These are phyloP conservation scores for Tetramorium bicarinatum DNA, from an alignment of 2,888 invertebrate genomes.

Conservation along the genomic window DNA sequence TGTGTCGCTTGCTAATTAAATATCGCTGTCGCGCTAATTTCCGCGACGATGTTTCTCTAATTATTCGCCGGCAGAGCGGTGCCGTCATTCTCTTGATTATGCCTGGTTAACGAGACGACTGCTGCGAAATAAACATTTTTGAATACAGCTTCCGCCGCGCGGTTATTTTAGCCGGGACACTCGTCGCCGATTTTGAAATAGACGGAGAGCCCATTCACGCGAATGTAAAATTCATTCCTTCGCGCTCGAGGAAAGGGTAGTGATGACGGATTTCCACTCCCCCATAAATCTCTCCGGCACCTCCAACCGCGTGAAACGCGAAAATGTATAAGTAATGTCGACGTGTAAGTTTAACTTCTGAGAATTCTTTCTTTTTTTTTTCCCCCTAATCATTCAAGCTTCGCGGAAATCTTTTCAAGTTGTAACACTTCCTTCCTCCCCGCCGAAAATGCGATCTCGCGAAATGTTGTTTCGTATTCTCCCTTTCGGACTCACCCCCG, in stretches of 20 bases:
- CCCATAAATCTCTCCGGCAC: not conserved
- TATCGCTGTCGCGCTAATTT: slow-evolving; percentile 44
- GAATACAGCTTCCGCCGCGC: not conserved
- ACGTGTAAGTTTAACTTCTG: slow-evolving; percentile 10
- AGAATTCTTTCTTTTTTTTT: not conserved
- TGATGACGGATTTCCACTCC: not conserved
- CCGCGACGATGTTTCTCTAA: slow-evolving; percentile 26
- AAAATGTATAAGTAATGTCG: not conserved
- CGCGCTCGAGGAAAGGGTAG: not conserved
- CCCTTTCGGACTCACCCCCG: not conserved
- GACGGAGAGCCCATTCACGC: no score
- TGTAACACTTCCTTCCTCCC: not conserved
- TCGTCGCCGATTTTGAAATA: not conserved
- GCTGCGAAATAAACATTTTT: slow-evolving; percentile 18
- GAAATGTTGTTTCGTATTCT: not conserved
- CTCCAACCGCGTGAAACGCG: not conserved
- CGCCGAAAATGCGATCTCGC: not conserved
- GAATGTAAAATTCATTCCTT: not conserved
- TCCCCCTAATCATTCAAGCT: not conserved
- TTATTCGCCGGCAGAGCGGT: not conserved
- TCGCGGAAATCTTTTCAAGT: not conserved
- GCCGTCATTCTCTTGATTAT: slow-evolving; percentile 12
- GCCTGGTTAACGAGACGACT: slow-evolving; percentile 6
- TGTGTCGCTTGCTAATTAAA: slow-evolving; percentile 40
- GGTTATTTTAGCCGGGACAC: not conserved